Evolutionary conservation across 92 coral and sea anemone species (phyloP), one percentile per base, ranked within the genome.

Genomic region (Montipora capitata): DNA sequence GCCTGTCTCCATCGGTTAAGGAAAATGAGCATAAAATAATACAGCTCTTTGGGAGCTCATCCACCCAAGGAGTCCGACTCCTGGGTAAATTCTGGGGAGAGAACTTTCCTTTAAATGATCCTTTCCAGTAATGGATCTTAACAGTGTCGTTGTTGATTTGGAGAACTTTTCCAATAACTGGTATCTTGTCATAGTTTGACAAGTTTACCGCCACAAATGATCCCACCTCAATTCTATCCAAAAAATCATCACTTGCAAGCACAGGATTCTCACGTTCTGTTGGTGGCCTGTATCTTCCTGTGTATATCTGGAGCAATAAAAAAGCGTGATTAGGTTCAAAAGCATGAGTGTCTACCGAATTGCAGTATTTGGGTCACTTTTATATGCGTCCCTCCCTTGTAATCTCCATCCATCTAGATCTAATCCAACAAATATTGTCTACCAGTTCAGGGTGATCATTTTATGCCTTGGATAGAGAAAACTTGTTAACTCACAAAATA

Each of bases 121-220:
- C 88, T 58, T 84, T 84, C 67, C 77, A 73, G 51, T 84, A 57
- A 63, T 84, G 82, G 62, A 54, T 52, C 68, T 54, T 71, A 13
- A 84, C 20, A 13, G 4, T 71, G 56, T 69, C 82, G 38, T 48
- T 65, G 13, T 58, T 42, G n/a, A 71, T 20, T 8, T 74, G 72
- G 45, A 84, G 52, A 10, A 84, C 88, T 45, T 84, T 84, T 27
- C 88, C 82, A 42, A 84, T 84, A 39, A 74, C 74, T 56, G 88
- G n/a, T n/a, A n/a, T n/a, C n/a, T n/a, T n/a, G n/a, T n/a, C n/a
- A n/a, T n/a, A n/a, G n/a, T n/a, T n/a, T 10, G 68, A 79, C 40
- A 84, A 59, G 71, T 40, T 44, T 18, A 84, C 62, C 2, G 82
- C 88, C 59, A 84, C 88, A 68, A 84, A 56, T 38, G 72, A 41